phyloP scores from a whole-genome alignment of 2,797 vertebrate species.

The Lemur catta region DNA sequence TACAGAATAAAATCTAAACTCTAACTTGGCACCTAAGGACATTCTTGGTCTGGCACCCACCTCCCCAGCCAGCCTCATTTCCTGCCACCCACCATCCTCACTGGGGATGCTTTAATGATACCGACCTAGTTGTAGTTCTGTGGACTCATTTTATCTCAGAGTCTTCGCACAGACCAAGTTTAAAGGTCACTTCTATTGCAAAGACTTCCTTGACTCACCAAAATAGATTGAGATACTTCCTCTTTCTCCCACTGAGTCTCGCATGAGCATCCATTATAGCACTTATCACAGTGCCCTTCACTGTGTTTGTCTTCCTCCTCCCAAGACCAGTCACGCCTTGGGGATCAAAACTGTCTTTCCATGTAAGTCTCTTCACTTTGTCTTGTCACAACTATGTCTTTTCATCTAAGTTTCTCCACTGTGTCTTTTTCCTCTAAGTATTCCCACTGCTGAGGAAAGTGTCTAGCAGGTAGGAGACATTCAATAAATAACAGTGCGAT shows the following conservation, averaged over 20 bases:
- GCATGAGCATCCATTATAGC: background rate
- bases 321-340: background rate
- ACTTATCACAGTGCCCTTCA: background rate
- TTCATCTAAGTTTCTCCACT: background rate
- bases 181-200: background rate
- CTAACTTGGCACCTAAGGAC: background rate
- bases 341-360: background rate
- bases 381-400: background rate
- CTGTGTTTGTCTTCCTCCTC: background rate
- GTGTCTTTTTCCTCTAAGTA: background rate
- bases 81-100: background rate
- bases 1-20: background rate
- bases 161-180: background rate
- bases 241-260: background rate
- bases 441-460: background rate
- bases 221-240: background rate
- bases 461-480: background rate
- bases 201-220: background rate
- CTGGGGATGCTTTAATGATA: background rate
- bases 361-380: background rate
- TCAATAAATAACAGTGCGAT: background rate
- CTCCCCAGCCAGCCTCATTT: background rate
- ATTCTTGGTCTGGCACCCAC: background rate
- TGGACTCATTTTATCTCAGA: background rate
- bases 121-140: background rate